Percentiles rank a stretch among this genome's conserved stretches.
Evolutionary conservation across 2,113 vertebrate species (phyloP).

Genomic region (Vanacampus margaritifer): DNA sequence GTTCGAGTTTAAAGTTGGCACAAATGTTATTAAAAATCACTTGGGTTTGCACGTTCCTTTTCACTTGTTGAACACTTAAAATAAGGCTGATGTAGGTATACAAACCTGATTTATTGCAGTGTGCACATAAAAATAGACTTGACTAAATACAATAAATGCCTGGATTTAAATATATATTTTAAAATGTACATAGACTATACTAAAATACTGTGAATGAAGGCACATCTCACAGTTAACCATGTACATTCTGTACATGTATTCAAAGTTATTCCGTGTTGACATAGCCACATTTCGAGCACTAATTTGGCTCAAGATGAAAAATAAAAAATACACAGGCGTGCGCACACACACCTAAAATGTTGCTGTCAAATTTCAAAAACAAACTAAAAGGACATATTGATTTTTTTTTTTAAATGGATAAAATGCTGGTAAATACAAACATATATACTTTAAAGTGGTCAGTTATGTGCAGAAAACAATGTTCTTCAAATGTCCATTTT

Average conservation of each 20-base stretch:
- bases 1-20: background rate
- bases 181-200: background rate
- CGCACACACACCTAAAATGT: background rate
- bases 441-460: background rate
- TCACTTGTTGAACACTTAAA: background rate
- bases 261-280: background rate
- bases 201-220: background rate
- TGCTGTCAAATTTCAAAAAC: background rate
- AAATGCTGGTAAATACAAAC: background rate
- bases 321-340: background rate
- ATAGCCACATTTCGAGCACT: background rate
- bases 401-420: background rate
- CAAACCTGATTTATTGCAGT: conserved; percentile 51
- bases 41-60: background rate
- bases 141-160: background rate
- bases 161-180: background rate
- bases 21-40: background rate
- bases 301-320: background rate
- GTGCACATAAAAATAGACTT: conserved; percentile 34
- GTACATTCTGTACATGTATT: background rate
- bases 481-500: background rate
- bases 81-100: conserved; percentile 12
- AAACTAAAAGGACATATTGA: background rate
- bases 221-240: background rate
- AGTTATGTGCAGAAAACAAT: background rate